phyloP scores from a whole-genome alignment of 2,888 invertebrate genomes.

The Pogonocherus hispidulus region DNA sequence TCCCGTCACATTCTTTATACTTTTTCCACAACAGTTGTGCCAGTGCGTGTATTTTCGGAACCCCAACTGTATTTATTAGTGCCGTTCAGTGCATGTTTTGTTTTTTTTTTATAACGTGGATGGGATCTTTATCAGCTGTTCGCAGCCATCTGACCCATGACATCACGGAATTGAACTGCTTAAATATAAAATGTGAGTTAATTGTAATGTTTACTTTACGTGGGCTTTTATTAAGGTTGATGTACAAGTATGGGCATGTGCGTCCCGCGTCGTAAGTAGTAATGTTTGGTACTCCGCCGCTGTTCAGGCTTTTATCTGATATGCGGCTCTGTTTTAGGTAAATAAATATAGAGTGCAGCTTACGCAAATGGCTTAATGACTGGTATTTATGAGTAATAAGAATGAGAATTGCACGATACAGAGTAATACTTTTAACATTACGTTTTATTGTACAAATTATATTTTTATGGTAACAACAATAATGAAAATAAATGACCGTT shows the following conservation, averaged over 20 bases:
- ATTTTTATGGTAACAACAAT: too few relatives aligned
- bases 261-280: neutral
- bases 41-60: conserved; percentile 23
- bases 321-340: neutral
- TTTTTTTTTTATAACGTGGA: neutral
- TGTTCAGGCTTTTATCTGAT: conserved; percentile 20
- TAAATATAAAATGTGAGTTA: conserved; percentile 30
- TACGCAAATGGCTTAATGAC: too few relatives aligned
- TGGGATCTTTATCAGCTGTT: conserved; percentile 14
- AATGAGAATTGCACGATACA: too few relatives aligned
- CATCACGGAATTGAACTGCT: conserved; percentile 32
- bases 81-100: conserved; percentile 18
- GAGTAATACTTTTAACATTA: too few relatives aligned
- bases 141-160: conserved; percentile 4
- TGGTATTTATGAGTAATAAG: too few relatives aligned
- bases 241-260: conserved; percentile 27
- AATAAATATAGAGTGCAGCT: conserved; percentile 9
- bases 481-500: too few relatives aligned
- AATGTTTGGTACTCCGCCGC: too few relatives aligned
- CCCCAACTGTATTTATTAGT: conserved; percentile 8
- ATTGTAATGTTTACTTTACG: conserved; percentile 21
- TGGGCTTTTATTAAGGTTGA: conserved; percentile 19
- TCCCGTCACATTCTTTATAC: conserved; percentile 15
- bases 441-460: too few relatives aligned
- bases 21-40: neutral